Evolutionary conservation across 2,888 invertebrate genomes (phyloP).

Genomic region (Hirtodrosophila duncani): DNA sequence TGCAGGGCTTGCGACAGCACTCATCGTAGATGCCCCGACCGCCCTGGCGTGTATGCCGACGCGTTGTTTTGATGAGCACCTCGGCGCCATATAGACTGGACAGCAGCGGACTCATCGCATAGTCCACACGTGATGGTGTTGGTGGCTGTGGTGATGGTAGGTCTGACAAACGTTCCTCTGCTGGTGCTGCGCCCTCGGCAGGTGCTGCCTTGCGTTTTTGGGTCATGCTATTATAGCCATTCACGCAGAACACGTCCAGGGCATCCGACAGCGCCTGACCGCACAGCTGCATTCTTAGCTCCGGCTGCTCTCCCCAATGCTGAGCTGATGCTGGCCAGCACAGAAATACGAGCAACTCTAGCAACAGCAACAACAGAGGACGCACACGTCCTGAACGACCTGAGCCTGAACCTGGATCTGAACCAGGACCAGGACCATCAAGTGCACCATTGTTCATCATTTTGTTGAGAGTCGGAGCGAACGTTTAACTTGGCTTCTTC

Average conservation of each 20-base stretch:
- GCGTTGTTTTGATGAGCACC: constrained; percentile 54
- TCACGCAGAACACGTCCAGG: constrained; percentile 50
- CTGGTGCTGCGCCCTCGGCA: background rate
- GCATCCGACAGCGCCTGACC: constrained; percentile 51
- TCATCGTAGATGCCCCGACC: constrained; percentile 58
- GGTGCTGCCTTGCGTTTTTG: constrained; percentile 19
- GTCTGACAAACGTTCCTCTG: background rate
- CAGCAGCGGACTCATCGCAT: constrained; percentile 42
- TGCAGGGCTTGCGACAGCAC: constrained; percentile 62
- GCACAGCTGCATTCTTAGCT: constrained; percentile 35
- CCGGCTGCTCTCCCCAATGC: background rate
- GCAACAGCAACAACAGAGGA: constrained; percentile 13
- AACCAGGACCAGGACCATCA: constrained; percentile 16
- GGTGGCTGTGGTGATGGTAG: constrained; percentile 2
- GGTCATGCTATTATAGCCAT: constrained; percentile 51
- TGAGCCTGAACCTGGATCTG: too few species aligned
- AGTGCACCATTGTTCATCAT: constrained; percentile 42
- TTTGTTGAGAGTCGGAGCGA: constrained; percentile 28
- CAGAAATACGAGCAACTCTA: constrained; percentile 16
- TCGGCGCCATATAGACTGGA: constrained; percentile 46
- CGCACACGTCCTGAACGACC: too few species aligned
- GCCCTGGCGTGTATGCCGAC: constrained; percentile 35
- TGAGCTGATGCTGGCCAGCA: constrained; percentile 8
- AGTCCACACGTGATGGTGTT: constrained; percentile 12
- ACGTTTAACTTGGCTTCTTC: constrained; percentile 12